These are phyloP conservation scores for Chaetura pelagica DNA, from an alignment of 2,113 vertebrate genomes.

Conservation along the genomic window DNA sequence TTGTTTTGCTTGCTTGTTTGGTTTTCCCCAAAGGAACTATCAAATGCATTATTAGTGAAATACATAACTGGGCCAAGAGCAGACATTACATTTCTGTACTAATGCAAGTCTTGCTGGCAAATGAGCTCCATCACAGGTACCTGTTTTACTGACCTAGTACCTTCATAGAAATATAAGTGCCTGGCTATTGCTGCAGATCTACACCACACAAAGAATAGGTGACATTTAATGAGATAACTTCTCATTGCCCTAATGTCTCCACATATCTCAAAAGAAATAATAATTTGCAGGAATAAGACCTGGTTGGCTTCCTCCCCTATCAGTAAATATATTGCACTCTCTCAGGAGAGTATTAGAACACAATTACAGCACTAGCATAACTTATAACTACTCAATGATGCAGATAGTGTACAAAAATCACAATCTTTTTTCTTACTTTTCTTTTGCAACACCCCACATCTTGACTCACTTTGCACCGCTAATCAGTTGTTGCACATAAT, in stretches of 20 bases:
- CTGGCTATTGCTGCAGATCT: neutral
- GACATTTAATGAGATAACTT: neutral
- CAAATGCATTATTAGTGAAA: neutral
- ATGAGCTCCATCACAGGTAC: neutral
- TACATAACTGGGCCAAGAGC: neutral
- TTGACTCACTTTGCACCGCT: neutral
- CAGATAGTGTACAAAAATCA: neutral
- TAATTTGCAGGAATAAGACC: neutral
- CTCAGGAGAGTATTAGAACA: neutral
- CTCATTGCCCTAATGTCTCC: neutral
- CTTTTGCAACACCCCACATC: neutral
- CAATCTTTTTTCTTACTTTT: neutral
- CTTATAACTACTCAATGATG: neutral
- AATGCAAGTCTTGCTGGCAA: neutral
- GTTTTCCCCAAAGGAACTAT: neutral
- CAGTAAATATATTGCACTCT: neutral
- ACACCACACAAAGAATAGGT: neutral
- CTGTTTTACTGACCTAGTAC: neutral
- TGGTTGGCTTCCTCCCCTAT: neutral
- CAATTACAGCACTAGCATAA: neutral
- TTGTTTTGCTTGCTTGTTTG: no score
- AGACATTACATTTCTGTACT: neutral
- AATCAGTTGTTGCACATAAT: neutral
- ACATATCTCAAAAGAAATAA: neutral
- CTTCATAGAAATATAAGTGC: neutral